phyloP scores from a whole-genome alignment of 1,140 invertebrate species.

The Zaprionus tsacasi region DNA sequence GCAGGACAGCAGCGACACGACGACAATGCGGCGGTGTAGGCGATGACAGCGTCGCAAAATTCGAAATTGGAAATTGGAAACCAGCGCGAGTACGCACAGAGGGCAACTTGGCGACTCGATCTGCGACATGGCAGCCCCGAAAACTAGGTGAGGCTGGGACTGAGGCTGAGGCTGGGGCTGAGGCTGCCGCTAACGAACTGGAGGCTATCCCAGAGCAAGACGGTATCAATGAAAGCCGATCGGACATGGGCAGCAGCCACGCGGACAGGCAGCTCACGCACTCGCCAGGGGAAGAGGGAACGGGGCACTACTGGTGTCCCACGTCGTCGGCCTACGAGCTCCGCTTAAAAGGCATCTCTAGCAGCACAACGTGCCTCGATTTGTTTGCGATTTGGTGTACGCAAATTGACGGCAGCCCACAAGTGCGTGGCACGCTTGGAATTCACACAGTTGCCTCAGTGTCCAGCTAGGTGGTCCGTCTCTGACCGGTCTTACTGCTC shows the following conservation, averaged over 20 bases:
- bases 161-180: constrained; percentile 66
- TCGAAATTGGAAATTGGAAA: constrained; percentile 59
- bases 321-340: constrained; percentile 29
- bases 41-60: constrained; percentile 64
- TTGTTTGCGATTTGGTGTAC: constrained; percentile 73
- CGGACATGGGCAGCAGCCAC: constrained; percentile 66
- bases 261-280: constrained; percentile 63
- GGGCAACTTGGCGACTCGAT: constrained; percentile 32
- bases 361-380: constrained; percentile 65
- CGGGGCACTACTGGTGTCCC: constrained; percentile 12
- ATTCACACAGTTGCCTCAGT: constrained; percentile 24
- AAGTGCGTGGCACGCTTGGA: constrained; percentile 41
- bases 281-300: constrained; percentile 10
- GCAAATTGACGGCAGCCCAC: constrained; percentile 63
- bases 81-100: constrained; percentile 27
- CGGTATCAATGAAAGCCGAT: constrained; percentile 72
- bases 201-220: constrained; percentile 35
- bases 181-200: constrained; percentile 56
- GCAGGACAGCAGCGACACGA: constrained; percentile 40
- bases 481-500: constrained; percentile 2
- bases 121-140: constrained; percentile 55
- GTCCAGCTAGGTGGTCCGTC: constrained; percentile 57
- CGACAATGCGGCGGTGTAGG: constrained; percentile 60
- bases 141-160: constrained; percentile 69
- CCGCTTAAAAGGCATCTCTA: constrained; percentile 55